Percentiles rank a stretch among this genome's conserved stretches.
phyloP scores from a whole-genome alignment of 30 jellyfish, hydroid and myxozoan species.

The Kudoa iwatai region DNA sequence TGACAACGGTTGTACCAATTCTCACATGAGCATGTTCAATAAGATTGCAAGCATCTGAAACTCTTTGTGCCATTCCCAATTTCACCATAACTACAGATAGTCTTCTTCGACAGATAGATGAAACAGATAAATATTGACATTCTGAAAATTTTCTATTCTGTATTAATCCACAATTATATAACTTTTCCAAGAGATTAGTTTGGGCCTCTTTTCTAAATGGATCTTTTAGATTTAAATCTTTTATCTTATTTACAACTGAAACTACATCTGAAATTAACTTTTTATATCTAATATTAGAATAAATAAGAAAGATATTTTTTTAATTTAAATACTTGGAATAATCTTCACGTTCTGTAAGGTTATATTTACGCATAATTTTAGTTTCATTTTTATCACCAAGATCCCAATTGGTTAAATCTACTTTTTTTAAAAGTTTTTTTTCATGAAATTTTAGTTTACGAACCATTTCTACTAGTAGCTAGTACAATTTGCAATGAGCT shows the following conservation, averaged over 20 bases:
- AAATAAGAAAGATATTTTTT: too few species aligned
- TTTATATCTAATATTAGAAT: too few species aligned
- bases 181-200: slow-evolving; percentile 13
- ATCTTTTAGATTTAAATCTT: slow-evolving; percentile 30
- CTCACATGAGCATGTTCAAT: slow-evolving; percentile 87
- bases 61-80: slow-evolving; percentile 67
- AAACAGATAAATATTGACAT: slow-evolving; percentile 21
- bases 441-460: slow-evolving; percentile 50
- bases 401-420: slow-evolving; percentile 50
- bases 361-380: slow-evolving; percentile 26
- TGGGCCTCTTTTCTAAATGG: slow-evolving; percentile 44
- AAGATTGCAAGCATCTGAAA: slow-evolving; percentile 33
- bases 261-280: slow-evolving; percentile 14
- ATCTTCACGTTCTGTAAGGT: slow-evolving; percentile 53
- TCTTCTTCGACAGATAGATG: slow-evolving; percentile 53
- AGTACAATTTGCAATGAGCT: too few species aligned
- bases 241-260: slow-evolving; percentile 21
- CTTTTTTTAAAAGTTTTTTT: slow-evolving; percentile 45
- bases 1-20: slow-evolving; percentile 59
- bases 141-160: slow-evolving; percentile 10
- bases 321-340: slow-evolving; percentile 43
- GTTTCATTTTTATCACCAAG: slow-evolving; percentile 29
- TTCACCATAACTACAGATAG: slow-evolving; percentile 62
- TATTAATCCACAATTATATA: slow-evolving; percentile 35
- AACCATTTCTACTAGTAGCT: too few species aligned